Evolutionary conservation across 2,797 vertebrate species (phyloP).

Genomic region (Melanogrammus aeglefinus): DNA sequence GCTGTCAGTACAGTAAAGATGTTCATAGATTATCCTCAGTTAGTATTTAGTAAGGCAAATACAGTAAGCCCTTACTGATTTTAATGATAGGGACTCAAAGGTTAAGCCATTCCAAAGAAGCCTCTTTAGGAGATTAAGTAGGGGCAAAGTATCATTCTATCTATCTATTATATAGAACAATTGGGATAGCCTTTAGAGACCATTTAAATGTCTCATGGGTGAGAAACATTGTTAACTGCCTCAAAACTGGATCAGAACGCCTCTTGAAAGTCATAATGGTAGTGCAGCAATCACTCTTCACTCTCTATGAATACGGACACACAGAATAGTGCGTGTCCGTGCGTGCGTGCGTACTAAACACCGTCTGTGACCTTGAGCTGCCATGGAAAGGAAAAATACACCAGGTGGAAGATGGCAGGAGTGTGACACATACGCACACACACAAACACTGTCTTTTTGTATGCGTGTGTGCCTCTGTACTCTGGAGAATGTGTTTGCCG

Average conservation of each 20-base stretch:
- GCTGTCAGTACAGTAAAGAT: too few species aligned
- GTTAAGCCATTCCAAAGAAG: background rate
- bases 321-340: constrained; percentile 14
- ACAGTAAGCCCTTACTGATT: background rate
- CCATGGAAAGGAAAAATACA: constrained; percentile 53
- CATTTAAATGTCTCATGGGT: background rate
- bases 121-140: background rate
- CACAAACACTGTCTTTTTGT: background rate
- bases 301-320: background rate
- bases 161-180: background rate
- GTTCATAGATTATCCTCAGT: too few species aligned
- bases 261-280: background rate
- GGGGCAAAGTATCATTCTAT: background rate
- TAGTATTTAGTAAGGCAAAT: background rate
- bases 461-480: background rate
- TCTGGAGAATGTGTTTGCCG: background rate
- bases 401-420: constrained; percentile 33
- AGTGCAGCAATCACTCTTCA: background rate
- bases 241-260: background rate
- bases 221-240: background rate
- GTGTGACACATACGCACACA: background rate
- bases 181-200: background rate
- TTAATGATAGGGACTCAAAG: background rate
- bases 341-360: constrained; percentile 2
- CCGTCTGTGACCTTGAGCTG: constrained; percentile 57